Evolutionary conservation across 2,797 vertebrate species (phyloP), one percentile per base, ranked within the genome.

Genomic region (Myiotriccus ornatus): DNA sequence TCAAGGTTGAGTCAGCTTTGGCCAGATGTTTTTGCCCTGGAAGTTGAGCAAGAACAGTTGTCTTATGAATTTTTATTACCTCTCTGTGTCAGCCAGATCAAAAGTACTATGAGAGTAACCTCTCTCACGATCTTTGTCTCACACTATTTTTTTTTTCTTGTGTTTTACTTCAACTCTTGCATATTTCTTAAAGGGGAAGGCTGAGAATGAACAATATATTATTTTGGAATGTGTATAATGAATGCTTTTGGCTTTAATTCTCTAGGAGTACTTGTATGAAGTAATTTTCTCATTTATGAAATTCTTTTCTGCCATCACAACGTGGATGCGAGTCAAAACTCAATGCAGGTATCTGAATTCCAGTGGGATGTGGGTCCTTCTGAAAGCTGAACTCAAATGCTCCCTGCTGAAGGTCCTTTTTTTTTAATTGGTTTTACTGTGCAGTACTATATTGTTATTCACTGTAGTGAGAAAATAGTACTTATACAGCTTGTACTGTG

Each of bases 81-180:
- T 92, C 82, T n/a, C 43, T 92, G 25, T 94, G 83, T 93, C 81
- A 92, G 71, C 30, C 81, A 84, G 47, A 90, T 90, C 52, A 63
- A 46, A 94, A 94, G 52, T 92, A 60, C 56, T 84, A 3, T 20
- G 15, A 90, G 34, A 76, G 27, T 92, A 95, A 95, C 90, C 88
- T 95, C 84, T 95, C 95, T 95, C 95, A 95, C 1, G 67, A 63
- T 87, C 93, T 81, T 94, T 43, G 25, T 88, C 77, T 95, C 70
- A 8, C 14, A 25, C 32, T 60, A 63, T 87, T 81, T 52, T 47
- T 47, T 47, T 50, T 20, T 64, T 9, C 8, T 34, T 32, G 43
- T 79, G 15, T 73, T 92, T 91, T 28, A 49, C 77, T 82, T 77
- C 10, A 67, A 79, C 55, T 86, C 89, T 95, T 77, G 24, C 46